Base-by-base conservation (phyloP, 2,797 vertebrate genomes). In the Martes flavigula region DNA sequence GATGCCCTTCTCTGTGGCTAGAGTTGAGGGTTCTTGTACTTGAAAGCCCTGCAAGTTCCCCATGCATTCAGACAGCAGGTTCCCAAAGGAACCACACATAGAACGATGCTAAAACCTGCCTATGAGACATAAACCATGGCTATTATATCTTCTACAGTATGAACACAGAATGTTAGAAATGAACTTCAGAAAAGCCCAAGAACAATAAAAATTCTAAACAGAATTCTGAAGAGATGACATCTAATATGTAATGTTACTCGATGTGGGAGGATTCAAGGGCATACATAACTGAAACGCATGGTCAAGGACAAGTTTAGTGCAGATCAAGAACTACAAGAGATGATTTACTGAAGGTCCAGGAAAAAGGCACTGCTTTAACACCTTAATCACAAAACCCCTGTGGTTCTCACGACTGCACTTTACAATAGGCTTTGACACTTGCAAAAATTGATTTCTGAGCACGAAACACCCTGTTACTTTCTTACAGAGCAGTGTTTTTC, bases 301-400 rank as follows among this genome's bases (percentile, higher is more conserved):
- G 27, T 81, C 78, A 94, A 92, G n/a, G 64, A 72, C 12, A 95
- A 93, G 9, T 68, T 90, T 70, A 90, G 8, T n/a, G 20, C 58
- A 96, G 43, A 94, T 75, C 8, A 87, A 79, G 75, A 92, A 93
- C 38, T 35, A 66, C 4, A 70, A 73, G 25, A 90, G 38, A 83
- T 95, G 60, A 86, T 94, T 93, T 81, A 85, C 43, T 84, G 11
- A 64, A 73, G 64, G n/a, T 46, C 11, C 17, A 58, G 30, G 30
- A 82, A 70, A 93, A 54, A 96, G 72, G 78, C 35, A 89, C 8
- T 94, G 25, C 35, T 79, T 96, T 86, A 68, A 83, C 20, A 78
- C 11, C 66, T 86, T 90, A 90, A 83, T 88, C 81, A 87, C n/a
- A 86, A 90, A 95, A 86, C 58, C 51, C 40, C 48, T 56, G 35